Evolutionary conservation across 1,140 invertebrate genomes (phyloP), one percentile per base, ranked within the genome.

Genomic region (Phymorhynchus buccinoides): DNA sequence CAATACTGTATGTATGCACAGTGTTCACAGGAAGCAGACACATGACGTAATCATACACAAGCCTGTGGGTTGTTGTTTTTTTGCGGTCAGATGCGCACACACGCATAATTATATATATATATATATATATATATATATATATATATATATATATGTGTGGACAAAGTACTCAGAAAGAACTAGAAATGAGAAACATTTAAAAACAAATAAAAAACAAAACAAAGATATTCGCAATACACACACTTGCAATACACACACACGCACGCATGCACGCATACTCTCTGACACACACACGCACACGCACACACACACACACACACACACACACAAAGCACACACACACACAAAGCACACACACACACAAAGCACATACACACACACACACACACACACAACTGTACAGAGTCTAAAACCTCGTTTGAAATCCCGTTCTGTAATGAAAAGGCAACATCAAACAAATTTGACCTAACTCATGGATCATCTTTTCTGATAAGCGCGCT

Each of bases 271-370:
- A 16, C 32, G 7, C 71, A 75, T 30, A 37, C 71, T 37, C 71
- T 9, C 71, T n/a, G 30, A 37, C 71, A 75, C 71, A 75, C 71
- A 75, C 71, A 75, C 71, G 30, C 71, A 75, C 71, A 75, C 16
- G 30, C 71, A 75, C 32, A 37, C 71, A 37, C 71, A 35, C 32
- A 37, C 71, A 75, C 71, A 75, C 71, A 75, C n/a, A 16, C 9
- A 41, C 32, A 18, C 30, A 75, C n/a, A 75, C n/a, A 30, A 3
- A 66, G 4, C 22, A 7, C n/a, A 27, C 62, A 66, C 62, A 27
- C 16, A 66, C 48, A 52, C 48, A 52, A 52, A 7, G 9, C 48
- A 12, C 22, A 12, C 7, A 22, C 22, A 7, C 22, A 52, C 22
- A 7, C 22, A 22, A 52, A 52, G 48, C 9, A 52, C 48, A n/a